Conservation (phyloP, 2,888 invertebrate genomes). For the Blastobasis lacticolella region DNA sequence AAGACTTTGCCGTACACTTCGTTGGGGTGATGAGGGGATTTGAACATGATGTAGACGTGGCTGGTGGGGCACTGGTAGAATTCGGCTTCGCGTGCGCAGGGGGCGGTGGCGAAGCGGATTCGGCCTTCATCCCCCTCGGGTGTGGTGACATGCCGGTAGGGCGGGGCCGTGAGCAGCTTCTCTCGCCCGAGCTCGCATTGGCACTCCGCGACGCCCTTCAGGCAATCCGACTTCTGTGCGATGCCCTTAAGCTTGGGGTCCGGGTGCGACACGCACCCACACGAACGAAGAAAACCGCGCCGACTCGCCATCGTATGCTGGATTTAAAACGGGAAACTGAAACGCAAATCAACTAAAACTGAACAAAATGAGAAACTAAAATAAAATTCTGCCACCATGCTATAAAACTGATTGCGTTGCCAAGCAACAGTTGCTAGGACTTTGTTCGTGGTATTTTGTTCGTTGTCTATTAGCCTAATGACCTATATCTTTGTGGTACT, state of each 20-base stretch:
- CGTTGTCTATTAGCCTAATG: not conserved
- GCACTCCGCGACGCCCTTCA: conserved; percentile 32
- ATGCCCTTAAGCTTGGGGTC: not conserved
- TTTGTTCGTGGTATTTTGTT: not conserved
- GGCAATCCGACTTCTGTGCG: conserved; percentile 2
- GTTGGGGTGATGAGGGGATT: conserved; percentile 49
- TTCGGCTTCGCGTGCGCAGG: conserved; percentile 45
- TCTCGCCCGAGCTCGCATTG: conserved; percentile 65
- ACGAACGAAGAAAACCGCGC: no score
- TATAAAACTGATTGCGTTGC: conserved; percentile 7
- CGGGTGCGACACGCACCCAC: no score
- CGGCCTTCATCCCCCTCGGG: conserved; percentile 33
- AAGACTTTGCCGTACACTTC: conserved; percentile 61
- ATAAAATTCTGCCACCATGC: conserved; percentile 7
- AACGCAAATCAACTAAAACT: not conserved
- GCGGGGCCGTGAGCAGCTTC: conserved; percentile 59
- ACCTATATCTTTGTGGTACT: not conserved
- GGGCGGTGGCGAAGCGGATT: conserved; percentile 49
- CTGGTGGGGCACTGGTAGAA: conserved; percentile 55
- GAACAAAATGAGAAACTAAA: conserved; percentile 8
- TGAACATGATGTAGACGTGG: conserved; percentile 55
- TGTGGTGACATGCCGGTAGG: conserved; percentile 35
- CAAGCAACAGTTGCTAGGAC: conserved; percentile 9
- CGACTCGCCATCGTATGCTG: no score
- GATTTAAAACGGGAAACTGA: no score